phyloP scores from a whole-genome alignment of 2,113 vertebrate species.

The Polypterus senegalus region DNA sequence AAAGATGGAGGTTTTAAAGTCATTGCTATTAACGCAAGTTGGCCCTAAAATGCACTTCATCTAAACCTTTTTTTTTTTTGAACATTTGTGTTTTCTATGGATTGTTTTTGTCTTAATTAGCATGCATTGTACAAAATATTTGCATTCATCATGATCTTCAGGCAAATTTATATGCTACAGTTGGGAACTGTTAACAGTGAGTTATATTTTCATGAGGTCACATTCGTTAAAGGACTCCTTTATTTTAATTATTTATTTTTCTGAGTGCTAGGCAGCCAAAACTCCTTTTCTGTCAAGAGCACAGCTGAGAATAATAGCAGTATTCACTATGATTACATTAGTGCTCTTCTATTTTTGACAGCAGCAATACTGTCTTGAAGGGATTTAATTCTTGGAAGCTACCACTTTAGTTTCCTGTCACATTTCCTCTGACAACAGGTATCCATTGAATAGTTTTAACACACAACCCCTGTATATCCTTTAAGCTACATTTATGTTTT shows the following conservation, averaged over 20 bases:
- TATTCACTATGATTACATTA: background rate
- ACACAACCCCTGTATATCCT: too few relatives aligned
- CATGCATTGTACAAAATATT: background rate
- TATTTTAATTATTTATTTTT: background rate
- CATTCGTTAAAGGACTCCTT: background rate
- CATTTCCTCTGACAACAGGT: too few relatives aligned
- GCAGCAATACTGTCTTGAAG: background rate
- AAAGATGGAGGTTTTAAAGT: too few relatives aligned
- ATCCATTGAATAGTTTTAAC: too few relatives aligned
- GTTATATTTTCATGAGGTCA: background rate
- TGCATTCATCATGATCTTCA: background rate
- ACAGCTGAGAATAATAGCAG: background rate
- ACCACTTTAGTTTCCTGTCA: too few relatives aligned
- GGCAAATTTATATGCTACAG: background rate
- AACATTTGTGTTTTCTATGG: background rate
- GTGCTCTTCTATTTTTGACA: background rate
- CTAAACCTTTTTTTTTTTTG: too few relatives aligned
- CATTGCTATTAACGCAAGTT: too few relatives aligned
- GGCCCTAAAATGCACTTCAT: too few relatives aligned
- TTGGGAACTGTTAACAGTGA: background rate
- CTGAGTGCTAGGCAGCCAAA: background rate
- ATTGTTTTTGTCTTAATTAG: background rate
- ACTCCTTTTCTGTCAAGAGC: background rate
- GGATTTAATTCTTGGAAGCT: background rate
- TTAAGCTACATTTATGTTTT: too few relatives aligned